Percentiles rank a stretch among this genome's conserved stretches.
Evolutionary conservation across 2,888 invertebrate species (phyloP).

Genomic region (Eupithecia insigniata): DNA sequence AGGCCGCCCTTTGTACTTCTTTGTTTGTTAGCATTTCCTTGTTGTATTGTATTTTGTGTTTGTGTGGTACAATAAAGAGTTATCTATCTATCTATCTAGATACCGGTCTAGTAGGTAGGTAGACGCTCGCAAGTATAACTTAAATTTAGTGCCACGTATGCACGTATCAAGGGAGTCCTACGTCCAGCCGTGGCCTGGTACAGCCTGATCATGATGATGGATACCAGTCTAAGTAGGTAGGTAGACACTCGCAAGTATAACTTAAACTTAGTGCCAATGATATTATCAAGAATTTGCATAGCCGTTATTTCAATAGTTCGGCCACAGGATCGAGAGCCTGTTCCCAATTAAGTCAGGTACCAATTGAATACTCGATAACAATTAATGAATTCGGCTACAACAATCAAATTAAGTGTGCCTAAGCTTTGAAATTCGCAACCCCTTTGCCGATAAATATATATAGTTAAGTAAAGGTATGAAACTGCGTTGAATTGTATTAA

Average conservation of each 20-base stretch:
- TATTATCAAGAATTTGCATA: slow-evolving; percentile 6
- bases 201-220: neutral
- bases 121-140: no score
- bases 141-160: no score
- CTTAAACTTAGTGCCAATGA: neutral
- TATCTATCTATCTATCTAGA: no score
- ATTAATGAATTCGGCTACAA: slow-evolving; percentile 33
- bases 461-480: slow-evolving; percentile 22
- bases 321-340: slow-evolving; percentile 13
- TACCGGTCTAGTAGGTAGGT: no score
- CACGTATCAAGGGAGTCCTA: neutral
- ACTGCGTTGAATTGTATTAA: slow-evolving; percentile 23
- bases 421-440: slow-evolving; percentile 21
- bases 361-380: slow-evolving; percentile 40
- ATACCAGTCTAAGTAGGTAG: neutral
- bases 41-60: no score
- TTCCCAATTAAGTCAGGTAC: slow-evolving; percentile 34
- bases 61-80: no score
- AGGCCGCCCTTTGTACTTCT: no score
- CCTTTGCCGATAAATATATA: neutral
- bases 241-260: neutral
- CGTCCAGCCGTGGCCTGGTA: neutral
- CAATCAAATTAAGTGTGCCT: slow-evolving; percentile 33
- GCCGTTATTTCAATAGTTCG: slow-evolving; percentile 6
- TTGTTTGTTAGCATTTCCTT: no score